Base-by-base conservation (phyloP, 2,888 invertebrate genomes). In the Chironomus tentans region DNA sequence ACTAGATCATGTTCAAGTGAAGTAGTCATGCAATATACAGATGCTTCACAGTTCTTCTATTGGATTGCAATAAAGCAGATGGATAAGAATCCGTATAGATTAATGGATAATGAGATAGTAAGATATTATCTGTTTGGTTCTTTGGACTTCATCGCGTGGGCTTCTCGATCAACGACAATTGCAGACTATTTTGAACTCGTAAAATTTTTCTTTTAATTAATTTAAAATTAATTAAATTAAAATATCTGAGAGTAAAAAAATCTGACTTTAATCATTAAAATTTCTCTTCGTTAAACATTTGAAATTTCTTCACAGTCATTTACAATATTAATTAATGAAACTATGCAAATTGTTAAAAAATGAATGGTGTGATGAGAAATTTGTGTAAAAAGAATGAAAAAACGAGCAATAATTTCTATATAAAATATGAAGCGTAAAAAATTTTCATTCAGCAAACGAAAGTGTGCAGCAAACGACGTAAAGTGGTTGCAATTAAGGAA, bases 401-500 rank as follows among this genome's bases (percentile, higher is more conserved):
- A 56, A 15, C 18, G n/a, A 15, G n/a, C 1, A 22, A 65, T 13
- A 24, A 13, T 21, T 24, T 13, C 65, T 65, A 13, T 24, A 24
- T 22, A 65, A 13, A 15, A 13, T n/a, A 13, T 22, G 62, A 62
- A 62, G 18, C 62, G 50, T 50, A 62, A 3, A 21, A 65, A 24
- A 18, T 12, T 65, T 65, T 65, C 62, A 65, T 28, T 15, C 22
- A 65, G 4, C 62, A 21, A 65, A 50, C 50, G n/a, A 50, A 18
- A 18, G 6, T 18, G 56, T 2, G 38, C 1, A 10, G 10, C 7
- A 28, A 38, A 38, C 10, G 38, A 38, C 38, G 56, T 13, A 62
- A 73, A 73, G 73, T 73, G 73, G 65, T 74, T 74, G 47, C 74
- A 74, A 74, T 74, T 74, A 74, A 62, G 46, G 68, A 50, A 68